Evolutionary conservation across 1,140 invertebrate genomes (phyloP), one percentile per base, ranked within the genome.

Genomic region (Scaptomyza pallida): DNA sequence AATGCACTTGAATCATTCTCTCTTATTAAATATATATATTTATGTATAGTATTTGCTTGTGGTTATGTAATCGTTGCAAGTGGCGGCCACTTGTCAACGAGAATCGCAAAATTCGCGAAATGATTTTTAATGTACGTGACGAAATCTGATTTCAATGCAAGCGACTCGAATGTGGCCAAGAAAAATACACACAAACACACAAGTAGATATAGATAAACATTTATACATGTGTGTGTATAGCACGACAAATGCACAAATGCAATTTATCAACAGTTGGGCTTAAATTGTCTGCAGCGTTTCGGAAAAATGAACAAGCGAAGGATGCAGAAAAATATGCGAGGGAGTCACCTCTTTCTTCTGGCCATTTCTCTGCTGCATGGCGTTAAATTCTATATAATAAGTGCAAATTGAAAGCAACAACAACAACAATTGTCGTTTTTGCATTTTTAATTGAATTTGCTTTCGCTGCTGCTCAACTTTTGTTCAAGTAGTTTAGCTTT

Each of bases 231-330:
- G 70, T 57, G 51, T 61, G 70, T 57, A 52, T 63, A 54, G 45
- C 37, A 41, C 15, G 15, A 55, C 41, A 72, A 85, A 64, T 88
- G 77, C 60, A 81, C 82, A 86, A 86, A 75, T 86, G 82, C 78
- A 88, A 86, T 86, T 86, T 86, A 75, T 86, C 81, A 86, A 81
- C 81, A 86, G 81, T 85, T 85, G 81, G 35, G 82, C 77, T 86
- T 81, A 86, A 86, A 86, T 86, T 86, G 81, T 86, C 82, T 81
- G 82, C 81, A 88, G 81, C 82, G 69, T 81, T 68, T 81, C 73
- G 81, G 82, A 86, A 88, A 88, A 72, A 64, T 60, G 55, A 55
- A 56, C 65, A 75, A 79, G 74, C 64, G 70, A 59, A 70, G 69
- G 76, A 79, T 76, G 44, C 26, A 51, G 50, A 6, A 54, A 45